Base-by-base conservation (phyloP, 1,140 invertebrate genomes). In the Drosophila quadrilineata region DNA sequence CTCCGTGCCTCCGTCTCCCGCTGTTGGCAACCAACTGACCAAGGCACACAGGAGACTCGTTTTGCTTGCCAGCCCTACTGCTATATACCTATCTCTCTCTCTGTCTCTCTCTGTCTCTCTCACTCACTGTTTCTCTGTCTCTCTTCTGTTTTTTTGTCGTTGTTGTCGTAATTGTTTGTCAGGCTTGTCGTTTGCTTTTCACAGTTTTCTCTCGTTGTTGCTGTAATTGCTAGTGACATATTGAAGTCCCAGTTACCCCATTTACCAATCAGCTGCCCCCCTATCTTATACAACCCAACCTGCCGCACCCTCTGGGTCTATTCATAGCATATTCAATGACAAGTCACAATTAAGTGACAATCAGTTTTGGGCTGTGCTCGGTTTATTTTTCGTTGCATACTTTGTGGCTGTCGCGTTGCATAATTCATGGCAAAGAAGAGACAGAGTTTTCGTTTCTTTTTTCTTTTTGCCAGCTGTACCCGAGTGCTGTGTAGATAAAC, bases 91-190 rank as follows among this genome's bases (percentile, higher is more conserved):
- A n/a, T n/a, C n/a, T n/a, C n/a, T n/a, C n/a, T n/a, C n/a, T n/a
- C n/a, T n/a, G n/a, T n/a, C n/a, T n/a, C n/a, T n/a, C n/a, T n/a
- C n/a, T n/a, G n/a, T n/a, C n/a, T n/a, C n/a, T n/a, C n/a, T n/a
- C n/a, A n/a, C 31, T 75, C 67, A 33, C 21, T 48, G 28, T 33
- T 38, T 45, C 21, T 19, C 26, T 12, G 10, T 36, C 9, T 21
- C 17, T 14, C 19, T 22, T 49, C 21, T 9, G 36, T 57, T 35
- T 65, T 52, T 38, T 49, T 66, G 26, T 40, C 48, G 71, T 52
- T 60, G 48, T 60, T 46, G 50, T 84, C 54, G 77, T 77, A 84
- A 85, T 84, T 84, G 77, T 84, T 84, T 84, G 77, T 85, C 77
- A 77, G 77, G 48, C 73, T 74, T 60, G 79, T 84, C 70, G 68